These are phyloP conservation scores for Clarias pachynema DNA, from an alignment of 2,797 vertebrate species.

Conservation along the genomic window DNA sequence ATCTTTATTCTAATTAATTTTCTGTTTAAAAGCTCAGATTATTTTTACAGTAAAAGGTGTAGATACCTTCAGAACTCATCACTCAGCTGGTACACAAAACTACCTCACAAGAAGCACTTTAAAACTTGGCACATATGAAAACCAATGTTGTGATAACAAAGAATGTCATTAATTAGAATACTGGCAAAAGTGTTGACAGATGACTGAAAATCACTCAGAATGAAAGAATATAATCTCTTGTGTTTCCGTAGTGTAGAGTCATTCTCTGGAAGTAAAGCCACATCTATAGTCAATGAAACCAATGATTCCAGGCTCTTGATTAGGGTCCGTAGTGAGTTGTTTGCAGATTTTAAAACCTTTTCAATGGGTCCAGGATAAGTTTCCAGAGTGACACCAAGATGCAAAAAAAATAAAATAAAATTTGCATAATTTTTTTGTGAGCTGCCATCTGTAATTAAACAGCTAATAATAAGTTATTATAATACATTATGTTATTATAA, in stretches of 20 bases:
- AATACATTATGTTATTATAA: background rate
- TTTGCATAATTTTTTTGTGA: too few species aligned
- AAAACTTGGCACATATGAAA: background rate
- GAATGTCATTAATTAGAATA: background rate
- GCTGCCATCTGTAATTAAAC: background rate
- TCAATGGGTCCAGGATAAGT: background rate
- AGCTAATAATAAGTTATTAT: background rate
- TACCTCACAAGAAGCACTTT: background rate
- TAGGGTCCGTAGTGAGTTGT: background rate
- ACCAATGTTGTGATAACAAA: background rate
- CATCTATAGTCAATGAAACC: too few species aligned
- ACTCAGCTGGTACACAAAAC: background rate
- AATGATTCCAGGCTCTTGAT: background rate
- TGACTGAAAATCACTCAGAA: too few species aligned
- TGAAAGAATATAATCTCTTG: background rate
- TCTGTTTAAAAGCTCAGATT: background rate
- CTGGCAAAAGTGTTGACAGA: background rate
- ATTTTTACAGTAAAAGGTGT: background rate
- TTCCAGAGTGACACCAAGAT: background rate
- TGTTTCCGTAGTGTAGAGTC: background rate
- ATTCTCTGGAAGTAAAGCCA: background rate
- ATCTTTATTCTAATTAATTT: too few species aligned
- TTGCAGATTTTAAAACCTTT: background rate
- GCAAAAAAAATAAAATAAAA: background rate
- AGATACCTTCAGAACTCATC: background rate